phyloP scores from a whole-genome alignment of 2,888 invertebrate species.

The Agapostemon virescens region DNA sequence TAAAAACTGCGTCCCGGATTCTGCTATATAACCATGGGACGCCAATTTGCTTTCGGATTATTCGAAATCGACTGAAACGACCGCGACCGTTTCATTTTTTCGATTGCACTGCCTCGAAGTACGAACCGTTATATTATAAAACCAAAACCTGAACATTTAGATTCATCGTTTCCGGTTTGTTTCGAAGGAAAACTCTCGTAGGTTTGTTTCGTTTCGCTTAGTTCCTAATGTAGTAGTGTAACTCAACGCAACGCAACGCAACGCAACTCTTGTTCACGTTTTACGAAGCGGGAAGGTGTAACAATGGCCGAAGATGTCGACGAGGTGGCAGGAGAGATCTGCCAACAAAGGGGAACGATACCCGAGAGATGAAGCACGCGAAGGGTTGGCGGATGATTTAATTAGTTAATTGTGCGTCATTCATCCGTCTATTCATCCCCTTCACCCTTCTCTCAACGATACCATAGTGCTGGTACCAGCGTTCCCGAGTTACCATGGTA shows the following conservation, averaged over 20 bases:
- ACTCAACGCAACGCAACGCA: not conserved
- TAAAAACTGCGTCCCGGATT: conserved; percentile 31
- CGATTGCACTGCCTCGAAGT: not conserved
- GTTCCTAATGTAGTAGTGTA: conserved; percentile 7
- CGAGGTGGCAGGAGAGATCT: conserved; percentile 71
- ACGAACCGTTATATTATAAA: too few relatives aligned
- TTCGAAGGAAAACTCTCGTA: not conserved
- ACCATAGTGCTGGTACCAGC: conserved; percentile 40
- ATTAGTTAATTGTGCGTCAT: conserved; percentile 80
- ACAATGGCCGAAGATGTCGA: conserved; percentile 66
- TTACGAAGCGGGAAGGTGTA: conserved; percentile 51
- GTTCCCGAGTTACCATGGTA: conserved; percentile 72
- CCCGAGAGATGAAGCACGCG: conserved; percentile 75
- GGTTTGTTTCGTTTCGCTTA: not conserved
- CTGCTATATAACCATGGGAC: conserved; percentile 19
- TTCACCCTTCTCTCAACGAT: conserved; percentile 66
- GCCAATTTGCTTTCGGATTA: conserved; percentile 59
- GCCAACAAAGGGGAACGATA: conserved; percentile 74
- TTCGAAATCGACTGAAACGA: conserved; percentile 40
- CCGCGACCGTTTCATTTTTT: conserved; percentile 16
- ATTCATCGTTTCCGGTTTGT: not conserved
- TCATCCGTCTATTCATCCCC: conserved; percentile 80
- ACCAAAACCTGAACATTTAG: not conserved
- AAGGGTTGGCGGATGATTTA: conserved; percentile 79
- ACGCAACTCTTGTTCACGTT: conserved; percentile 6